Evolutionary conservation across 1,140 invertebrate species (phyloP).

Genomic region (Drosophila repletoides): DNA sequence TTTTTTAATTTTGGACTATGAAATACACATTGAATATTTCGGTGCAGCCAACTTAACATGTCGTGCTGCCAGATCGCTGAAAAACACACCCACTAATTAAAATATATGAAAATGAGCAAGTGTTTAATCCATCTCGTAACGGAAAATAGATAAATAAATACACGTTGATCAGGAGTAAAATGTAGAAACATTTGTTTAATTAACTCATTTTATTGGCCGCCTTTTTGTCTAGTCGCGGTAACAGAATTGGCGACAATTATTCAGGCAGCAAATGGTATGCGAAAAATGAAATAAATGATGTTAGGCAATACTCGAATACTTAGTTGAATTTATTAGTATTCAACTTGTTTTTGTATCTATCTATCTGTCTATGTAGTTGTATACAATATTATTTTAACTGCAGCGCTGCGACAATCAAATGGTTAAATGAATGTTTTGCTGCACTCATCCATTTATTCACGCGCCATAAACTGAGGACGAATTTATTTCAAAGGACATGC

Average conservation of each 20-base stretch:
- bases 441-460: slow-evolving; percentile 76
- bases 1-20: neutral
- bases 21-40: neutral
- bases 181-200: slow-evolving; percentile 23
- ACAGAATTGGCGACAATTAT: slow-evolving; percentile 48
- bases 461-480: slow-evolving; percentile 75
- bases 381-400: slow-evolving; percentile 36
- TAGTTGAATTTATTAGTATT: neutral
- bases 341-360: neutral
- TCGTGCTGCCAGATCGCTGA: too few species aligned
- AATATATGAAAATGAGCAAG: too few species aligned
- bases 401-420: slow-evolving; percentile 65
- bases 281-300: slow-evolving; percentile 36
- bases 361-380: neutral
- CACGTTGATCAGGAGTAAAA: neutral
- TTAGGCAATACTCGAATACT: too few species aligned
- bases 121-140: too few species aligned
- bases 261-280: slow-evolving; percentile 37
- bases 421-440: slow-evolving; percentile 75
- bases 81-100: too few species aligned
- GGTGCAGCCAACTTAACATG: too few species aligned
- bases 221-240: slow-evolving; percentile 46
- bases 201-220: slow-evolving; percentile 33
- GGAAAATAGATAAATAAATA: neutral
- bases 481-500: slow-evolving; percentile 70